Percentiles rank a stretch among this genome's conserved stretches.
Evolutionary conservation across 2,888 invertebrate genomes (phyloP).

Genomic region (Apotomis turbidana): DNA sequence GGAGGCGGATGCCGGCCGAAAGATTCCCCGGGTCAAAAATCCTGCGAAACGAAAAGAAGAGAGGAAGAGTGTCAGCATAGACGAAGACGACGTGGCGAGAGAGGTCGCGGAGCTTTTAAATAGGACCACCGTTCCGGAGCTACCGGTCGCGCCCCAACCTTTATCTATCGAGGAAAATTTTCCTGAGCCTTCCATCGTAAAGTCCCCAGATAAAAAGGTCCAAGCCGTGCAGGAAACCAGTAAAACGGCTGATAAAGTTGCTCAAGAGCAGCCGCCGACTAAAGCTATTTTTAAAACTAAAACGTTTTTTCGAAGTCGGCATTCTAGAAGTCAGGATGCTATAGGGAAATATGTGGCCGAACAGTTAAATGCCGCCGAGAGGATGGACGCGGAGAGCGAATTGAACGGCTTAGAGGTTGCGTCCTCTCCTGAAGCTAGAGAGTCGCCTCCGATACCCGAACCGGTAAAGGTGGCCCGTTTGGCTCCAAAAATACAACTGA

Average conservation of each 20-base stretch:
- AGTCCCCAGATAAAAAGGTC: conserved; percentile 75
- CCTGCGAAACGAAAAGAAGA: conserved; percentile 71
- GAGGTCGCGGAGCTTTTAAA: conserved; percentile 86
- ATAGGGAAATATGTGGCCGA: conserved; percentile 82
- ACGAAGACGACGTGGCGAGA: conserved; percentile 77
- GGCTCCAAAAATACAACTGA: conserved; percentile 81
- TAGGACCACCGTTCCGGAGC: conserved; percentile 83
- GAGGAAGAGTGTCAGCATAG: conserved; percentile 70
- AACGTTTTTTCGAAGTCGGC: conserved; percentile 82
- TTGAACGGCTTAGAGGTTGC: conserved; percentile 70
- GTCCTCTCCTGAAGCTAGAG: conserved; percentile 70
- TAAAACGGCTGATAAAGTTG: conserved; percentile 54
- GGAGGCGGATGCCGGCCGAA: conserved; percentile 83
- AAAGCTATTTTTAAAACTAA: conserved; percentile 83
- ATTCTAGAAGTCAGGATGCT: conserved; percentile 81
- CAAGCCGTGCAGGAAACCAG: conserved; percentile 53
- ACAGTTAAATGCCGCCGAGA: conserved; percentile 75
- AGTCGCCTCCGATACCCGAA: conserved; percentile 73
- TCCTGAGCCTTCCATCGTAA: conserved; percentile 79
- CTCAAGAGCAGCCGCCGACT: conserved; percentile 54
- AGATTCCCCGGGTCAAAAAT: conserved; percentile 86
- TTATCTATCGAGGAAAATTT: conserved; percentile 83
- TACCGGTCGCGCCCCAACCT: conserved; percentile 81
- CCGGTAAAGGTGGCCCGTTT: conserved; percentile 82
- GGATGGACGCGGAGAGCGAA: conserved; percentile 73